Percentiles rank a stretch among this genome's conserved stretches.
phyloP scores from a whole-genome alignment of 1,140 invertebrate genomes.

The Saxidomus purpurata region DNA sequence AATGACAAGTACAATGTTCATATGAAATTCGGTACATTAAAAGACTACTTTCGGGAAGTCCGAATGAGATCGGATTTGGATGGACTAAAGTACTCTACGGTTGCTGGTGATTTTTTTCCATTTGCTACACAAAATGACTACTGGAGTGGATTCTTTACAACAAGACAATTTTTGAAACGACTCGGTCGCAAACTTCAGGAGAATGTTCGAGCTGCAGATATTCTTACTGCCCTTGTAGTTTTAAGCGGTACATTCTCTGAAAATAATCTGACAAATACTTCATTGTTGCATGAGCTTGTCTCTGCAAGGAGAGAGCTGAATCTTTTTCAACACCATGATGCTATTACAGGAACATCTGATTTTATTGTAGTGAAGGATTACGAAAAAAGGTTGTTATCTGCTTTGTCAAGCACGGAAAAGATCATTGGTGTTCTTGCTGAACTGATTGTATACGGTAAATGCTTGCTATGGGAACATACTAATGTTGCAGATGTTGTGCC shows the following conservation, averaged over 20 bases:
- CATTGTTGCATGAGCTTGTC: conserved; percentile 42
- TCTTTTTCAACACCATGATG: conserved; percentile 99
- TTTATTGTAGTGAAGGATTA: conserved; percentile 97
- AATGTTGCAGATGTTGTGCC: too few species aligned
- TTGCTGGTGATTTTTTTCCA: conserved; percentile 7
- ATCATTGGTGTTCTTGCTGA: neutral
- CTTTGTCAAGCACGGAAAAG: neutral
- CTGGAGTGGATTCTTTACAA: conserved; percentile 35
- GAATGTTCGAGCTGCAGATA: neutral
- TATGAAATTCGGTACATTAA: neutral
- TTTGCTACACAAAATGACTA: neutral
- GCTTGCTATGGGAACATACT: too few species aligned
- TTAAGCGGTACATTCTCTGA: neutral
- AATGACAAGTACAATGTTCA: neutral
- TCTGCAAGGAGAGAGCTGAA: conserved; percentile 92
- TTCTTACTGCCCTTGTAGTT: neutral
- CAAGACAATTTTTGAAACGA: conserved; percentile 7
- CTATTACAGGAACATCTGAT: conserved; percentile 96
- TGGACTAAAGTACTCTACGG: neutral
- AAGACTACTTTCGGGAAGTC: neutral
- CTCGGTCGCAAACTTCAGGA: conserved; percentile 7
- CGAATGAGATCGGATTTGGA: neutral
- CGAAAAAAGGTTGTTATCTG: conserved; percentile 89
- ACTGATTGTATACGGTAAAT: neutral
- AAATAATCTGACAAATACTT: conserved; percentile 4